Evolutionary conservation across 2,797 vertebrate genomes (phyloP), one percentile per base, ranked within the genome.

Genomic region (Oreochromis grahami): DNA sequence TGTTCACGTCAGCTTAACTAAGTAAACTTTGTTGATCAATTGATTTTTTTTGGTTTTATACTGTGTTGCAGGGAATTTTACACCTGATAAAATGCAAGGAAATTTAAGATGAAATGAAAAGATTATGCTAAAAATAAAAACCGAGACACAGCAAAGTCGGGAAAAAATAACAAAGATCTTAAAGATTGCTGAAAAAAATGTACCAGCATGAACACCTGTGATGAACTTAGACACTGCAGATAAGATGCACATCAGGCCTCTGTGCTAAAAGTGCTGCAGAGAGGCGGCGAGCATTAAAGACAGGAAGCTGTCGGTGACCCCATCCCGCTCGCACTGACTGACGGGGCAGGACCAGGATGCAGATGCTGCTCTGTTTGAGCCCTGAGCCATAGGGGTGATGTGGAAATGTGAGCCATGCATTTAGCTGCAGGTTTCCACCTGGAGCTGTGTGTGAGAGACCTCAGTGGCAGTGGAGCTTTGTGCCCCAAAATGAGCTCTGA

Each of bases 351-450:
- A 60, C 56, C 32, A 11, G 32, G 6, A 60, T n/a, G 56, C 84
- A 83, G 53, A 80, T 56, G 83, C 55, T 52, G 34, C n/a, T 56
- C 80, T 19, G 76, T 78, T 81, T 83, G 70, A 6, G 24, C 82
- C 63, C 43, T 60, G 72, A 85, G 58, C 7, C 72, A 88, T 86
- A 8, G 51, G 84, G 90, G 85, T 55, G 81, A 84, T 82, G 90
- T 77, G 70, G 92, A 92, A 94, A 95, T 65, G 78, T 13, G 82
- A 94, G 76, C 85, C 60, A 43, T 93, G 89, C 95, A 80, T 95
- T 95, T 95, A 89, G 87, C 84, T 92, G 91, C 95, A 96, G 85
- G 95, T 96, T 56, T 65, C 21, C 43, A 60, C 38, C 80, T 84
- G 72, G 56, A 86, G 51, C 79, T 78, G 70, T 29, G 48, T 45